Conservation (phyloP, 2,888 invertebrate species). For the Clanis bilineata region DNA sequence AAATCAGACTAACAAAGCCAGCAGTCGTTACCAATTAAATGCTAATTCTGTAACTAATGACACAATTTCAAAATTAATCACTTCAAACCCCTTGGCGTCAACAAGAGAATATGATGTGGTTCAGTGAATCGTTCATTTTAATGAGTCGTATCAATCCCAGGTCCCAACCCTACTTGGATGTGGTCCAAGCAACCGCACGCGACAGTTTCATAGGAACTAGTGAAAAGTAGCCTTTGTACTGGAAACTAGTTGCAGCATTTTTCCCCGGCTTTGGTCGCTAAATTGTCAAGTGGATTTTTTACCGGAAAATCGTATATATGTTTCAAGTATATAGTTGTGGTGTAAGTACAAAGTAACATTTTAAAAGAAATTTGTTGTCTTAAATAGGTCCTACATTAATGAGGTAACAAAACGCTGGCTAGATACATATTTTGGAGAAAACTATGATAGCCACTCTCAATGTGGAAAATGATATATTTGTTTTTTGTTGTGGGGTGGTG, state of each 20-base stretch:
- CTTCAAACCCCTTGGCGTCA: neutral
- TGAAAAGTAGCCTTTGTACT: conserved; percentile 52
- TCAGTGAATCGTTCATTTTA: conserved; percentile 13
- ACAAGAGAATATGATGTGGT: conserved; percentile 14
- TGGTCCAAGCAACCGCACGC: conserved; percentile 28
- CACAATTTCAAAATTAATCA: conserved; percentile 1
- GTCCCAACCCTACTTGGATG: conserved; percentile 23
- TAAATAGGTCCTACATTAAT: no score
- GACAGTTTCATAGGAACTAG: conserved; percentile 51
- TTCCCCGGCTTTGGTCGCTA: conserved; percentile 37
- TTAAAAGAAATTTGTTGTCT: neutral
- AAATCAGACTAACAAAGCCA: neutral
- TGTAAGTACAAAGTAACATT: no score
- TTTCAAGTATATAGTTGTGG: neutral
- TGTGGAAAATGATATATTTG: no score
- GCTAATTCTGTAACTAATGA: conserved; percentile 10
- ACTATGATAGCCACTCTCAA: no score
- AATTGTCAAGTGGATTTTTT: conserved; percentile 22
- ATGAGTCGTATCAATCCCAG: conserved; percentile 7
- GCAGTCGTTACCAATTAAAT: neutral
- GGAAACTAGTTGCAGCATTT: conserved; percentile 33
- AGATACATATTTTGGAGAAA: no score
- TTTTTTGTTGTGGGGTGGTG: no score
- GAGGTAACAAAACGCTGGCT: no score
- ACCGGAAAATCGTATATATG: neutral